Percentiles rank a stretch among this genome's conserved stretches.
These are phyloP conservation scores for Prionailurus bengalensis DNA, from an alignment of 2,113 vertebrate genomes.

Conservation along the genomic window DNA sequence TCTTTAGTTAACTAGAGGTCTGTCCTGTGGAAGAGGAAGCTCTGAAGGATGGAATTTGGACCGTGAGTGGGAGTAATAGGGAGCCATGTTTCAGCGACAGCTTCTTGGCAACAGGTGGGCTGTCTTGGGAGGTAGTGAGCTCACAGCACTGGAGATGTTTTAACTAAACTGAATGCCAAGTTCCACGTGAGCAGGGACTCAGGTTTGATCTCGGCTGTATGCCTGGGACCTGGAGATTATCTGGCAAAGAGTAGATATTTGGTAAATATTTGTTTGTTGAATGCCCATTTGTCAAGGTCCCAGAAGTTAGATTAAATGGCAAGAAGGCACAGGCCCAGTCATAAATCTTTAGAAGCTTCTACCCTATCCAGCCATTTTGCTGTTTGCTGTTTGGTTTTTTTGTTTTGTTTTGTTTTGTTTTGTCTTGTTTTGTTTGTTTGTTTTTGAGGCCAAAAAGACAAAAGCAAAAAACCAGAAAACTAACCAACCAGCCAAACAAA, in stretches of 20 bases:
- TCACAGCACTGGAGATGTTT: neutral
- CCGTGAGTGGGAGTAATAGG: neutral
- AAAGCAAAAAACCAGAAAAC: neutral
- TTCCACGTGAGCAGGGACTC: neutral
- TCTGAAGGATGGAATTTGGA: neutral
- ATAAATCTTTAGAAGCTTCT: constrained; percentile 3
- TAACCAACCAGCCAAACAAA: no score
- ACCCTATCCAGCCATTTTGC: neutral
- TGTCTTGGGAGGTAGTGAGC: neutral
- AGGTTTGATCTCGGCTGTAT: neutral
- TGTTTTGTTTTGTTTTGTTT: neutral
- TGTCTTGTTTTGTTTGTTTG: neutral
- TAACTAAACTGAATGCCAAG: neutral
- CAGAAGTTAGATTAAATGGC: constrained; percentile 29
- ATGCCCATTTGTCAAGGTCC: constrained; percentile 23
- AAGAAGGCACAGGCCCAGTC: neutral
- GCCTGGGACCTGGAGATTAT: neutral
- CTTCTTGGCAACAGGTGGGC: neutral
- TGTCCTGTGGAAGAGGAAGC: neutral
- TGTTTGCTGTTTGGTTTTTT: neutral
- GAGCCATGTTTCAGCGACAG: neutral
- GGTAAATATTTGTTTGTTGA: constrained; percentile 66
- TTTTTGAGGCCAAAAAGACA: neutral
- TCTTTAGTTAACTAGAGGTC: neutral
- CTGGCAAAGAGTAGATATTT: constrained; percentile 38